phyloP scores from a whole-genome alignment of 2,113 vertebrate genomes.

The Cyanocitta stelleri region DNA sequence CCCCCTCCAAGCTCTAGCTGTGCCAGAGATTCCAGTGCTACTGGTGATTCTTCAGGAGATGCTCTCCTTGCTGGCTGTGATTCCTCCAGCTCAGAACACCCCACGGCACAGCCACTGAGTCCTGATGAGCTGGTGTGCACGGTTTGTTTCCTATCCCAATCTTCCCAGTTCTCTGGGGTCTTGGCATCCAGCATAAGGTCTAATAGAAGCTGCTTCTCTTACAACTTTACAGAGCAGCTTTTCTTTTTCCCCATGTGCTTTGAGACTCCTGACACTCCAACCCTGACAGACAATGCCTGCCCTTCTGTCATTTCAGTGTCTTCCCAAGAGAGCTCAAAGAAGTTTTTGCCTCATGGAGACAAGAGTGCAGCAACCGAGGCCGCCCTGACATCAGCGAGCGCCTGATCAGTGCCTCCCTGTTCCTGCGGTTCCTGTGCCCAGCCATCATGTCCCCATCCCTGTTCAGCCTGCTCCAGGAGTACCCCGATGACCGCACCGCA shows the following conservation, averaged over 20 bases:
- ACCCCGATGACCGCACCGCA: constrained; percentile 94
- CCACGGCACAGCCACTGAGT: not conserved
- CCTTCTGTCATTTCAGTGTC: constrained; percentile 73
- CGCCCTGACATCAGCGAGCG: constrained; percentile 97
- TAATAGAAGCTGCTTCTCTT: not conserved
- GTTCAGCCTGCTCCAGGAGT: constrained; percentile 96
- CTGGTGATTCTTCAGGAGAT: not conserved
- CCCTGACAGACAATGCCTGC: not conserved
- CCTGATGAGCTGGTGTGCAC: not conserved
- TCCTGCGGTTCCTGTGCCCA: constrained; percentile 95
- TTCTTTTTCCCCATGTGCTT: not conserved
- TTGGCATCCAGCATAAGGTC: not conserved
- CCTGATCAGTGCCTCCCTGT: constrained; percentile 95
- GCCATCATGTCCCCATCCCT: constrained; percentile 99
- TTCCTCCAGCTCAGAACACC: not conserved
- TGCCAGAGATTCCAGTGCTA: not conserved
- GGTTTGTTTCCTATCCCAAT: not conserved
- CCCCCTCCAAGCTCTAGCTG: not conserved
- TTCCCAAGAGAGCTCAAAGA: constrained; percentile 97
- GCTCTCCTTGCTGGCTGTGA: not conserved
- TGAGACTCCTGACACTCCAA: not conserved
- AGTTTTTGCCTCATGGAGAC: constrained; percentile 96
- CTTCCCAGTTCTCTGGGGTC: not conserved
- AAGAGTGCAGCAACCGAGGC: constrained; percentile 93
- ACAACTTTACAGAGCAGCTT: not conserved